Evolutionary conservation across 2,797 vertebrate genomes (phyloP).

Genomic region (Siniperca undulata): DNA sequence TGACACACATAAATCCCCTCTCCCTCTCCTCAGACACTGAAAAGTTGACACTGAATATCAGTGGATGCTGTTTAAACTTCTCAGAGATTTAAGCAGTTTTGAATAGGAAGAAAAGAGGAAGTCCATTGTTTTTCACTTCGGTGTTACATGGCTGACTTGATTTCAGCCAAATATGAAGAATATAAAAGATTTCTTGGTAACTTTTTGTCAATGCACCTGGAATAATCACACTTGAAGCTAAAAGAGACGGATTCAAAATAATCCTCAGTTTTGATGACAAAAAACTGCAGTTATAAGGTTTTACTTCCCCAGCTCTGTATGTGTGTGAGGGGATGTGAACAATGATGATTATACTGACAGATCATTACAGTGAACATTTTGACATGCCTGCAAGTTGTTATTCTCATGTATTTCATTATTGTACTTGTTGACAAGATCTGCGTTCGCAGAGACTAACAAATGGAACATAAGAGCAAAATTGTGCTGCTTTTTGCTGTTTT

Average conservation of each 20-base stretch:
- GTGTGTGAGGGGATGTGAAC: background rate
- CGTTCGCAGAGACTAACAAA: background rate
- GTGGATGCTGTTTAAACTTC: background rate
- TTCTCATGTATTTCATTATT: constrained; percentile 1
- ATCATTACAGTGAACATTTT: background rate
- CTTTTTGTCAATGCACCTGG: background rate
- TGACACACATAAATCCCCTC: too few species aligned
- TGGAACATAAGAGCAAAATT: background rate
- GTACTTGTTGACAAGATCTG: background rate
- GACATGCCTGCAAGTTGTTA: background rate
- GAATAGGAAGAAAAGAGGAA: background rate
- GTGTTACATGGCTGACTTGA: background rate
- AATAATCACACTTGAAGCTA: background rate
- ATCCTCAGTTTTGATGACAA: background rate
- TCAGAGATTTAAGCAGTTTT: too few species aligned
- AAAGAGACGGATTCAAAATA: background rate
- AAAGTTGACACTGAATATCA: background rate
- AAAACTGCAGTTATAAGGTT: background rate
- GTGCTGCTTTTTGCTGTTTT: background rate
- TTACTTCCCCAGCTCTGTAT: background rate
- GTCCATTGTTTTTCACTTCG: background rate
- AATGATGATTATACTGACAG: background rate
- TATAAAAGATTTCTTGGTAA: background rate
- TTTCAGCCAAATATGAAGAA: background rate
- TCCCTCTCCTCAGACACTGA: background rate